Evolutionary conservation across 2,888 invertebrate genomes (phyloP), one percentile per base, ranked within the genome.

Genomic region (Dasysyrphus tricinctus): DNA sequence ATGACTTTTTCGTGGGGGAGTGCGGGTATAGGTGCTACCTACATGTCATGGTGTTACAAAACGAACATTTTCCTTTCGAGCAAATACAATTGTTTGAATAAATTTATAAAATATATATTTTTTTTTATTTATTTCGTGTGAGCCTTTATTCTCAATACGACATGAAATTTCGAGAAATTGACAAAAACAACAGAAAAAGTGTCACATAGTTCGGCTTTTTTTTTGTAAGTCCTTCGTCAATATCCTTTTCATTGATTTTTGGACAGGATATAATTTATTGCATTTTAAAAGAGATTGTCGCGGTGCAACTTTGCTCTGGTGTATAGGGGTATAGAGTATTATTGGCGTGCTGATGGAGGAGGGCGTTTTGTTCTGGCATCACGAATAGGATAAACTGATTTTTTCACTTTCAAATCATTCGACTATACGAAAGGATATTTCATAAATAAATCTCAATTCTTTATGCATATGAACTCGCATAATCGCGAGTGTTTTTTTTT

Each of bases 391-490:
- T 67, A 49, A 49, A 57, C 51, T 56, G 47, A 70, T 74, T 83
- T 78, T 76, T 76, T 57, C 65, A 67, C 76, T 76, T 80, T 84
- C 72, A 76, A 84, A 80, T 84, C 84, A 84, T 59, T 69, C 67
- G 72, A 16, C 67, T 56, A 32, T 54, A 8, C 72, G 67, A 74
- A 81, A 69, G 70, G 81, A 63, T 73, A 73, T 80, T 81, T 85
- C 74, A 85, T 85, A 85, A 85, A 85, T 85, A 81, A 85, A 85
- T 85, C 73, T 81, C 77, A 77, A 81, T 81, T 37, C 54, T 54
- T 39, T 67, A 34, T 49, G 49, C 67, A 67, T 67, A 44, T 61
- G 61, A 24, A 42, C 39, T 42, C 29, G 16, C 44, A 67, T 49
- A 67, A 67, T 67, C 49, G 32, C 59, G 73, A 69, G 49, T n/a